A percentile compares a stretch with the other conserved stretches of the same genome.
phyloP scores from a whole-genome alignment of 2,888 invertebrate species.

The Bugulina stolonifera region DNA sequence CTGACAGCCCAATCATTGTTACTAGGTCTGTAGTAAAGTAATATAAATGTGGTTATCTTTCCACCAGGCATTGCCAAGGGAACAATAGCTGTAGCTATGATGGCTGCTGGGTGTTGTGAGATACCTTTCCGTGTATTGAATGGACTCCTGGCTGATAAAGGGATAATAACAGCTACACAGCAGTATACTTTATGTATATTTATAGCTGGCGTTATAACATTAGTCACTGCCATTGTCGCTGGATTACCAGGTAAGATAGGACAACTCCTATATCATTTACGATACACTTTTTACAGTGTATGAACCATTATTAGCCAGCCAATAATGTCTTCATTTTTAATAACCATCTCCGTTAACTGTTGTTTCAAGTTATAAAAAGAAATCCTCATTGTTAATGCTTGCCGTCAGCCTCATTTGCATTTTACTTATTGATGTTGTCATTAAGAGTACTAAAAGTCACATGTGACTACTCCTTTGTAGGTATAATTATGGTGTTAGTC shows the following conservation, averaged over 20 bases:
- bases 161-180: neutral
- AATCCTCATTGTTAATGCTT: too few species aligned
- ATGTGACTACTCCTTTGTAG: too few species aligned
- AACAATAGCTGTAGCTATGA: neutral
- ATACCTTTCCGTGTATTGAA: neutral
- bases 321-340: neutral
- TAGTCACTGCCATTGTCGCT: neutral
- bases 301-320: neutral
- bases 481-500: neutral
- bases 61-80: neutral
- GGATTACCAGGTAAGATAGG: neutral
- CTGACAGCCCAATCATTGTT: too few species aligned
- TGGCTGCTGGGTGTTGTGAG: neutral
- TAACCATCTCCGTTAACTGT: too few species aligned
- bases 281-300: neutral
- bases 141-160: neutral
- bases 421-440: too few species aligned
- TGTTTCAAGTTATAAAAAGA: too few species aligned
- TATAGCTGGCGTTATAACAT: neutral
- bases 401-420: too few species aligned
- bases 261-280: neutral
- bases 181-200: neutral
- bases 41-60: neutral
- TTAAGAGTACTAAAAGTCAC: too few species aligned
- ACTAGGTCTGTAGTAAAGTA: neutral